phyloP scores from a whole-genome alignment of 2,113 vertebrate genomes.

The Trinectes maculatus region DNA sequence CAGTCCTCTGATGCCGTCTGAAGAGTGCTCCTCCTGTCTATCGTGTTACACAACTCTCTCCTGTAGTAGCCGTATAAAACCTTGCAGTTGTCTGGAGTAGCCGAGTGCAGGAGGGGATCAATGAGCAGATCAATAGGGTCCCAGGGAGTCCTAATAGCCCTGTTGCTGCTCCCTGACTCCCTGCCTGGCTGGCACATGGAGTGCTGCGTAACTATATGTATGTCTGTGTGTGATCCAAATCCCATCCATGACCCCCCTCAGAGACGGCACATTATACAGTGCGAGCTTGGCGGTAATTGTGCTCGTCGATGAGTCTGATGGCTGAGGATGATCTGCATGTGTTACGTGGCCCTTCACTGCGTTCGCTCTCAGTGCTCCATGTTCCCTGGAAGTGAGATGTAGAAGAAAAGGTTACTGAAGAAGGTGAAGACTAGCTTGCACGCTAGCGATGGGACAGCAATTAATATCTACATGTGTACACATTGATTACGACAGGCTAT shows the following conservation, averaged over 20 bases:
- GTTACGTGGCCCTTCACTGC: background rate
- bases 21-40: slow-evolving; percentile 49
- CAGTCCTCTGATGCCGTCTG: slow-evolving; percentile 25
- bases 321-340: slow-evolving; percentile 19
- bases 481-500: too few species aligned
- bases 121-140: slow-evolving; percentile 79
- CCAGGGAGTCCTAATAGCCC: slow-evolving; percentile 78
- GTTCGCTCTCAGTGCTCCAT: slow-evolving; percentile 24
- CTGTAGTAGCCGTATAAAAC: slow-evolving; percentile 61
- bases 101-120: slow-evolving; percentile 74
- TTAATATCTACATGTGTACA: too few species aligned
- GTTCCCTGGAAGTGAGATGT: background rate
- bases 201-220: background rate
- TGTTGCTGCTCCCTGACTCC: slow-evolving; percentile 77
- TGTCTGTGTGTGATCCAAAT: slow-evolving; percentile 34
- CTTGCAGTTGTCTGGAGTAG: slow-evolving; percentile 61
- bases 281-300: slow-evolving; percentile 51
- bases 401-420: background rate
- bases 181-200: slow-evolving; percentile 57
- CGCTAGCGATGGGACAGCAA: background rate
- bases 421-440: background rate
- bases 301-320: slow-evolving; percentile 38
- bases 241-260: slow-evolving; percentile 43
- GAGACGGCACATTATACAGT: slow-evolving; percentile 66
- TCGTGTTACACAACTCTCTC: slow-evolving; percentile 52